Base-by-base conservation (phyloP, 1,140 invertebrate species). In the Magallana angulata region DNA sequence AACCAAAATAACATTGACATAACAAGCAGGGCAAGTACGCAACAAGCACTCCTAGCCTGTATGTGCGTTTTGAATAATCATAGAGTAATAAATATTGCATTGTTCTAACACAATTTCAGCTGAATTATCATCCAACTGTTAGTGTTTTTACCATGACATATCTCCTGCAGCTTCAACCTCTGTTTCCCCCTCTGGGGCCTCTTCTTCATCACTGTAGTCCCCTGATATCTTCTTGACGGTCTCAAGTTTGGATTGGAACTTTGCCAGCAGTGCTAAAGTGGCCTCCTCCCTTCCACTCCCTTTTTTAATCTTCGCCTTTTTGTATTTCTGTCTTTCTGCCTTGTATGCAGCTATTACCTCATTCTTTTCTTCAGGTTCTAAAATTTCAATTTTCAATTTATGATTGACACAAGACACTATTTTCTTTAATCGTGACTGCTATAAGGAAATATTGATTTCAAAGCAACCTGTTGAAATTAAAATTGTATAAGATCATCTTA, bases 161-260 rank as follows among this genome's bases (percentile, higher is more conserved):
- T 94, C 94, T 83, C 89, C 84, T 88, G 93, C 91, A 62, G 92
- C 90, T 9, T 92, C 91, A 64, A 91, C 89, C 11, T 93, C 92
- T 14, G 93, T 91, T 14, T 85, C 89, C 57, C 92, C 92, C 82
- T 91, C 87, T n/a, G 90, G 91, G 91, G 95, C 91, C 92, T 95
- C 89, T 90, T 94, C 91, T 58, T 94, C 93, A 90, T 93, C 91
- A 90, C 95, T 93, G 91, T 91, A 93, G 90, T 93, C 85, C 76
- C 93, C 92, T 56, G 94, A 93, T 64, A 94, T 91, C 91, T 86
- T 88, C 82, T 92, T 96, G 0, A 96, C 96, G 5, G 95, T 95
- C 76, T 96, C 95, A 48, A 99, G 94, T 94, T 97, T 98, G 4
- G 95, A 96, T 93, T 97, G 97, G 92, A 99, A 99, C 94, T 98